phyloP scores from a whole-genome alignment of 2,797 vertebrate species.

The Aplochiton taeniatus region DNA sequence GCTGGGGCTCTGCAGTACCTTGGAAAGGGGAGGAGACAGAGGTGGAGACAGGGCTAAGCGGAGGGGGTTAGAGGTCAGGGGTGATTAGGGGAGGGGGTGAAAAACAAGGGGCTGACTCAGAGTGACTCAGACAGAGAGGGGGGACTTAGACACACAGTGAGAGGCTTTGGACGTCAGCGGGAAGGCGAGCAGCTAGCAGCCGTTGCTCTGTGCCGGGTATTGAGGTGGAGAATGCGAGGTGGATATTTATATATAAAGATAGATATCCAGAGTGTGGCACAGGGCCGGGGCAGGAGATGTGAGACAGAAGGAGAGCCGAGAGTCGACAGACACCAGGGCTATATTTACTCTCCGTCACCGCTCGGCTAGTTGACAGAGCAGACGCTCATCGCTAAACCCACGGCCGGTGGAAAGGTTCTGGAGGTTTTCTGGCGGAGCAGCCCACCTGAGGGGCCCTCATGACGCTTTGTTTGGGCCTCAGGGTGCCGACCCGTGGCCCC shows the following conservation, averaged over 20 bases:
- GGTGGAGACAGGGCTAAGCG: neutral
- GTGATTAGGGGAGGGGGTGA: slow-evolving; percentile 20
- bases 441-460: slow-evolving; percentile 55
- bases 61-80: slow-evolving; percentile 6
- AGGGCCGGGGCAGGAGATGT: slow-evolving; percentile 20
- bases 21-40: slow-evolving; percentile 10
- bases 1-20: slow-evolving; percentile 13
- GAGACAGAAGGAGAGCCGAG: slow-evolving; percentile 18
- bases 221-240: no score
- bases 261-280: slow-evolving; percentile 2
- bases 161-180: no score
- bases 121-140: slow-evolving; percentile 34
- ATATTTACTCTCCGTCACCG: slow-evolving; percentile 75
- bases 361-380: slow-evolving; percentile 42
- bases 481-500: slow-evolving; percentile 78
- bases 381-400: slow-evolving; percentile 33
- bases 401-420: slow-evolving; percentile 19
- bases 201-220: no score
- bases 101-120: slow-evolving; percentile 31
- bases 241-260: neutral
- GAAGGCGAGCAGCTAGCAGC: no score
- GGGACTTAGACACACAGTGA: neutral
- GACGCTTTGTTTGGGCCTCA: slow-evolving; percentile 71
- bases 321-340: slow-evolving; percentile 57
- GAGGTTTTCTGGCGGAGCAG: slow-evolving; percentile 7